Base-by-base conservation (phyloP, 2,888 invertebrate genomes). In the Helleia helle region DNA sequence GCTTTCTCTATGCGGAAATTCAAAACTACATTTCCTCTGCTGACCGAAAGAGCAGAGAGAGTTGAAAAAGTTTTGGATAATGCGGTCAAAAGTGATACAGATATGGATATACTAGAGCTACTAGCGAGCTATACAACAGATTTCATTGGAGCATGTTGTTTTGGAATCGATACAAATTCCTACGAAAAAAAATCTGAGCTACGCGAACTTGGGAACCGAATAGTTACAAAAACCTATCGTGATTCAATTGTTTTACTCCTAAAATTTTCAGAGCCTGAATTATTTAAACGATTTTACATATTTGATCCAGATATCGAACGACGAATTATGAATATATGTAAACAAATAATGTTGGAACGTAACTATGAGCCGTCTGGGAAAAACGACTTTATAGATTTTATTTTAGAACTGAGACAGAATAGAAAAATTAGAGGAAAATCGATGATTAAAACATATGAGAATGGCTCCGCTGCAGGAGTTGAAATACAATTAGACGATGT, bases 1-100 rank as follows among this genome's bases (percentile, higher is more conserved):
- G 66, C 75, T 0, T 80, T 80, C 42, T 77, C 77, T 1, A 69
- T 64, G 0, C 65, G 69, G 1, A 76, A 77, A 42, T 47, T 80
- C 18, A 72, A 67, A 41, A 63, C 54, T 3, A 80, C 77, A 79
- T 80, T 74, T 36, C 80, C 79, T 1, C 51, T 80, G 14, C 57
- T 80, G 1, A 58, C 71, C 12, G 56, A 65, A 7, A 70, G 76
- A 38, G 66, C 80, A 0, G 65, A 70, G 37, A 75, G 70, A 43
- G 46, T 76, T 22, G 57, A 67, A 11, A 30, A 14, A 0, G 46
- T 62, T 0, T 52, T 46, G 0, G 47, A 51, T 1, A 27, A 42
- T 1, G 52, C 54, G 2, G 38, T 29, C 3, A 28, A n/a, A 4
- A 22, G n/a, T 12, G 18, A 6, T 8, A 2, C 2, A 2, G 38